Evolutionary conservation across 2,797 vertebrate species (phyloP).

Genomic region (Anomalospiza imberbis): DNA sequence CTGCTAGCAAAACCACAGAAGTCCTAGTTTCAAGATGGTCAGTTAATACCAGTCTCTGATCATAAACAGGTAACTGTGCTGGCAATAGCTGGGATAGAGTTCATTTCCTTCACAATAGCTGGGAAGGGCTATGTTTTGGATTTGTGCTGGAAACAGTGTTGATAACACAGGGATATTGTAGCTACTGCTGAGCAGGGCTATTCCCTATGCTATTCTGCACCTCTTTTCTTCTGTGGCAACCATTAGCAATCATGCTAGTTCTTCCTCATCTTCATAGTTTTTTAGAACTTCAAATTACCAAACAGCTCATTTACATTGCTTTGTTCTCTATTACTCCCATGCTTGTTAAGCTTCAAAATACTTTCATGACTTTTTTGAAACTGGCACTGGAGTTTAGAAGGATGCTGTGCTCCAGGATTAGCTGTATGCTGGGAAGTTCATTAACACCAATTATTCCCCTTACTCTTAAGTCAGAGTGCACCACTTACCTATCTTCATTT

Average conservation of each 20-base stretch:
- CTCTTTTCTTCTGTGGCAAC: not conserved
- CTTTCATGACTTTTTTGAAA: not conserved
- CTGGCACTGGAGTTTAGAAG: not conserved
- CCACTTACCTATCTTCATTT: slow-evolving; percentile 90
- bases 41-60: not conserved
- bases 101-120: not conserved
- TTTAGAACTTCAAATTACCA: slow-evolving; percentile 10
- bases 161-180: not conserved
- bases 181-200: not conserved
- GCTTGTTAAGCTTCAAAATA: not conserved
- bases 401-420: not conserved
- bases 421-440: not conserved
- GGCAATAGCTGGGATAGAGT: not conserved
- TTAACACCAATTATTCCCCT: not conserved
- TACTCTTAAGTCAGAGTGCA: not conserved
- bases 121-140: not conserved
- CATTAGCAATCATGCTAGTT: not conserved
- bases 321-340: slow-evolving; percentile 44
- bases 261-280: not conserved
- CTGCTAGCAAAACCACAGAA: not conserved
- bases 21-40: not conserved
- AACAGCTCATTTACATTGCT: slow-evolving; percentile 26
- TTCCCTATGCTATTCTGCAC: not conserved
- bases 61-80: not conserved
- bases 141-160: not conserved